Evolutionary conservation across 2,888 invertebrate genomes (phyloP).

Genomic region (Liopterus haemorrhoidalis): DNA sequence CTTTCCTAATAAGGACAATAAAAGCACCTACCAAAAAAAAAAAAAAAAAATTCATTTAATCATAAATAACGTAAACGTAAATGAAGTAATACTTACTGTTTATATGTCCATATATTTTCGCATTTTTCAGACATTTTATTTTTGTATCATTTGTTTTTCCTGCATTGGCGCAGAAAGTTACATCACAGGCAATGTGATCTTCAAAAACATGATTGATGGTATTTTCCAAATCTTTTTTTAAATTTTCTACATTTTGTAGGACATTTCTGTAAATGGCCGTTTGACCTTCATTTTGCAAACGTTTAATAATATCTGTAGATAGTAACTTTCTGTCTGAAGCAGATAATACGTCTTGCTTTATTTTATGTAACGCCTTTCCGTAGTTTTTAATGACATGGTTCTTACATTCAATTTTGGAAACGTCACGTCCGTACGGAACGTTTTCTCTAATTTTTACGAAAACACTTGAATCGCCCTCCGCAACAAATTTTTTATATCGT

Average conservation of each 20-base stretch:
- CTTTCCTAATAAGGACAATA: constrained; percentile 4
- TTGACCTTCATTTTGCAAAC: constrained; percentile 5
- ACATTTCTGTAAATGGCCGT: constrained; percentile 22
- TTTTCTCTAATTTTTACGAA: constrained; percentile 32
- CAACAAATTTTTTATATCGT: constrained; percentile 35
- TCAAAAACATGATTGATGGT: constrained; percentile 34
- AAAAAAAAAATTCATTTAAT: no score
- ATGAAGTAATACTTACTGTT: no score
- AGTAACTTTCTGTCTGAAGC: constrained; percentile 4
- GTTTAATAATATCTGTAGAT: constrained; percentile 7
- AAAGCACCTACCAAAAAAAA: constrained; percentile 8
- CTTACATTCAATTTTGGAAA: constrained; percentile 37
- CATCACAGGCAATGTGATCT: constrained; percentile 29
- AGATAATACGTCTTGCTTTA: constrained; percentile 14
- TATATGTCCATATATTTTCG: no score
- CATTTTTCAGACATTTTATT: no score
- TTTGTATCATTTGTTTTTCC: no score
- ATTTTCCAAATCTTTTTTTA: constrained; percentile 26
- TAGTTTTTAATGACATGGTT: constrained; percentile 34
- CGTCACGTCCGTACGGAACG: constrained; percentile 30
- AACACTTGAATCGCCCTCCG: constrained; percentile 40
- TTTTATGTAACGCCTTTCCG: constrained; percentile 17
- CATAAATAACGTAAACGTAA: no score
- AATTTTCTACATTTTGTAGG: constrained; percentile 17
- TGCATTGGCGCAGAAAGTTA: constrained; percentile 24